These are phyloP conservation scores for Drosophila prosaltans DNA, from an alignment of 1,140 invertebrate species.

Conservation along the genomic window DNA sequence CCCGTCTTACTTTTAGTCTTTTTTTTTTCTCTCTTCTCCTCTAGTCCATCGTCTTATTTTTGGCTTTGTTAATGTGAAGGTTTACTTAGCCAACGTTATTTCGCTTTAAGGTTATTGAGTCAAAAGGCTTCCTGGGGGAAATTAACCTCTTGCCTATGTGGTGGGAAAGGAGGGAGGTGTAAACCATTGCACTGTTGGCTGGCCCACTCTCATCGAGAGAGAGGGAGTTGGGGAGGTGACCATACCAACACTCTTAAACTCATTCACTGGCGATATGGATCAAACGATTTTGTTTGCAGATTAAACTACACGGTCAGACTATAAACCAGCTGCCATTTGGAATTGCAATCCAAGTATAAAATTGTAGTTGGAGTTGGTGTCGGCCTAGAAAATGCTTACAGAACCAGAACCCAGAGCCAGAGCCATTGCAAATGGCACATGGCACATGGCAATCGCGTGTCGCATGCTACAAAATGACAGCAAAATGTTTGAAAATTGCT, in stretches of 20 bases:
- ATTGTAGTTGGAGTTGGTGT: slow-evolving; percentile 3
- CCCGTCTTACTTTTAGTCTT: slow-evolving; percentile 34
- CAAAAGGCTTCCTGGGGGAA: slow-evolving; percentile 70
- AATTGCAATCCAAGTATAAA: slow-evolving; percentile 27
- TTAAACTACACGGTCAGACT: slow-evolving; percentile 68
- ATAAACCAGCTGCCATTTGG: slow-evolving; percentile 31
- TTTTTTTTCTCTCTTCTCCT: too few species aligned
- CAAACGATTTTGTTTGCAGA: slow-evolving; percentile 79
- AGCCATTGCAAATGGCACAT: too few species aligned
- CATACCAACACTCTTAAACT: slow-evolving; percentile 10
- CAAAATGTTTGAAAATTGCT: slow-evolving; percentile 56
- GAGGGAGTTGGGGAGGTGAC: not conserved
- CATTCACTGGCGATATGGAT: slow-evolving; percentile 62
- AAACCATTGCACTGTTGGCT: slow-evolving; percentile 30
- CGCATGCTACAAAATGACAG: slow-evolving; percentile 74
- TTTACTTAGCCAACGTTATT: slow-evolving; percentile 71
- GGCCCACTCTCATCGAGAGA: not conserved
- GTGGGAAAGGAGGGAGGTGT: slow-evolving; percentile 14
- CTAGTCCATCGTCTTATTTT: slow-evolving; percentile 16
- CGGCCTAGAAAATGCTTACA: slow-evolving; percentile 47
- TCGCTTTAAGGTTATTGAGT: slow-evolving; percentile 74
- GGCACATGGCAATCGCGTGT: slow-evolving; percentile 58
- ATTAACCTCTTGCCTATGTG: slow-evolving; percentile 72
- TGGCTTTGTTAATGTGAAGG: slow-evolving; percentile 67
- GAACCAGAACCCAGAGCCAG: too few species aligned